Evolutionary conservation across 1,140 invertebrate genomes (phyloP), one percentile per base, ranked within the genome.

Genomic region (Mesaphorura yosii): DNA sequence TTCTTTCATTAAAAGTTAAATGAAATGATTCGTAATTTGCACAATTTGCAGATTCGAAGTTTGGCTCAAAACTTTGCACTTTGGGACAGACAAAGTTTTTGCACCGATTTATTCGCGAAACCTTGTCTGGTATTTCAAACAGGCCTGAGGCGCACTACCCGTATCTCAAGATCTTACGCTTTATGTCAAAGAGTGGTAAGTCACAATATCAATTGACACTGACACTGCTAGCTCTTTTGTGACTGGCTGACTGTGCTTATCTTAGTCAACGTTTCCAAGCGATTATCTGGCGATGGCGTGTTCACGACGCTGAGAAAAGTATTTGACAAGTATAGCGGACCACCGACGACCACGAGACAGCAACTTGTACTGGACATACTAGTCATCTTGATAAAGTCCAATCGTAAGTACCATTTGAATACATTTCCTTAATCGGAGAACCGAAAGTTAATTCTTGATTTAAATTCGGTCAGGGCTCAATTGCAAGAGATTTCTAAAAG

Each of bases 1-100:
- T n/a, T n/a, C n/a, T n/a, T n/a, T n/a, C n/a, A n/a, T n/a, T n/a
- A n/a, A n/a, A n/a, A n/a, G n/a, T n/a, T n/a, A n/a, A n/a, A n/a
- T n/a, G n/a, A n/a, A n/a, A n/a, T n/a, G n/a, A n/a, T n/a, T n/a
- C n/a, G n/a, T n/a, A n/a, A n/a, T n/a, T n/a, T n/a, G n/a, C n/a
- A n/a, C n/a, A n/a, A n/a, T n/a, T n/a, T n/a, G n/a, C n/a, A 82
- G 79, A 82, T 74, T 66, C 73, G 44, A 80, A 78, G 66, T 80
- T 81, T 63, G 72, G 76, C 37, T 67, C 72, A 15, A 79, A 79
- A 68, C 70, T 78, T 14, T 73, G 76, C 59, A 66, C 74, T 62
- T 64, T 76, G 22, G 78, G 76, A 12, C 73, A 73, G 50, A 71
- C 77, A 1, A 77, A 78, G 67, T 70, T 76, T 60, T 76, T 79